Conservation (phyloP, 1,140 invertebrate species). For the Pseudomyrmex cubaensis region DNA sequence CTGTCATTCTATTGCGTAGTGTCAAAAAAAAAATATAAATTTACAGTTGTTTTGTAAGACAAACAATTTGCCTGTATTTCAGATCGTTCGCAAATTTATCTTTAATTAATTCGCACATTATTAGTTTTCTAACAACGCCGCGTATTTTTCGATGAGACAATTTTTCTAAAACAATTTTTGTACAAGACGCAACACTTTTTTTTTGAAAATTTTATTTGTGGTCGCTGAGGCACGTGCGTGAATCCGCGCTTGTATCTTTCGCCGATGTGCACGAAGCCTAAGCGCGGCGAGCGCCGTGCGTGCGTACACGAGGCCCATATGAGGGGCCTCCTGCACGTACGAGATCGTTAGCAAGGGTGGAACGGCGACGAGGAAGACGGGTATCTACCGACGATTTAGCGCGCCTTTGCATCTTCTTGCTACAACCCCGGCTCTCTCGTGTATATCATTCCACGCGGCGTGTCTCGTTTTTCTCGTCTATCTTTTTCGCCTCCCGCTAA, state of each 20-base stretch:
- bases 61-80: no score
- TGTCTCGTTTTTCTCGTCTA: slow-evolving; percentile 29
- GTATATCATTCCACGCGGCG: slow-evolving; percentile 52
- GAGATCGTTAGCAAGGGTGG: slow-evolving; percentile 81
- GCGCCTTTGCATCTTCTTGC: slow-evolving; percentile 69
- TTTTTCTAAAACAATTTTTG: no score
- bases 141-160: no score
- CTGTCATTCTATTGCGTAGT: no score
- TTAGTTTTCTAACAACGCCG: no score
- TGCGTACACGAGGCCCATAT: slow-evolving; percentile 22
- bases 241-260: not conserved
- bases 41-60: no score
- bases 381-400: slow-evolving; percentile 71
- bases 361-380: slow-evolving; percentile 71
- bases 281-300: not conserved
- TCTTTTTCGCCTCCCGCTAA: slow-evolving; percentile 12
- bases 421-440: slow-evolving; percentile 38
- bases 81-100: no score
- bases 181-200: no score
- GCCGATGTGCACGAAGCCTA: slow-evolving; percentile 52
- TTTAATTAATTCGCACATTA: no score
- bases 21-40: no score
- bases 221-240: no score
- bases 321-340: slow-evolving; percentile 67
- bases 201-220: no score